Conservation (phyloP, 53 echinoderm and acorn worm genomes). For the Actinopyga echinites region DNA sequence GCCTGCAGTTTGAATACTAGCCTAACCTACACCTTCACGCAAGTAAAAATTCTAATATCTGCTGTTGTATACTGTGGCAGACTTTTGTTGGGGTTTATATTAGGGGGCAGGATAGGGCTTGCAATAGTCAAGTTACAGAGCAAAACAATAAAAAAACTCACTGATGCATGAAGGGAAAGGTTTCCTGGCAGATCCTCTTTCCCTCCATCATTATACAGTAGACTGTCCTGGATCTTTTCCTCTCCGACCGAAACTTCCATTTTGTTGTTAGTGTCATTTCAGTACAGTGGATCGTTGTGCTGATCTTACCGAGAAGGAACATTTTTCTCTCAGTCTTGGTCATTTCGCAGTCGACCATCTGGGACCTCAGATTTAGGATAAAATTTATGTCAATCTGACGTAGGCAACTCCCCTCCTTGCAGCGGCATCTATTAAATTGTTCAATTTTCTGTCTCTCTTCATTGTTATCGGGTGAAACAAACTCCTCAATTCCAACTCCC, state of each 20-base stretch:
- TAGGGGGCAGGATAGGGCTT: background rate
- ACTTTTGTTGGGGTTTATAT: background rate
- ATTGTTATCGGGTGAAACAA: slow-evolving; percentile 36
- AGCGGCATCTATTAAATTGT: slow-evolving; percentile 17
- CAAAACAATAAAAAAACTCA: slow-evolving; percentile 7
- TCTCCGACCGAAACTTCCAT: background rate
- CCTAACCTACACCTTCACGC: no score
- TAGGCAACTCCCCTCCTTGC: background rate
- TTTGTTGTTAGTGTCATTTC: background rate
- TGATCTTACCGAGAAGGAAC: slow-evolving; percentile 36
- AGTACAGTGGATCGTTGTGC: background rate
- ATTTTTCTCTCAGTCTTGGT: slow-evolving; percentile 34
- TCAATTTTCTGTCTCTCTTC: slow-evolving; percentile 7
- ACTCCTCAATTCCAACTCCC: slow-evolving; percentile 6
- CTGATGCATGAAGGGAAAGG: slow-evolving; percentile 51
- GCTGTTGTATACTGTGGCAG: no score
- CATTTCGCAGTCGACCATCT: slow-evolving; percentile 20
- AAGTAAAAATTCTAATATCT: no score
- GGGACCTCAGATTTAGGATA: background rate
- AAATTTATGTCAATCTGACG: background rate
- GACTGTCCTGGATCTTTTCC: background rate
- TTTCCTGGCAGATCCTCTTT: slow-evolving; percentile 33
- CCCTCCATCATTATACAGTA: slow-evolving; percentile 44
- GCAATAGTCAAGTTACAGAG: background rate
- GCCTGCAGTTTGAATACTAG: no score